Evolutionary conservation across 2,113 vertebrate genomes (phyloP).

Genomic region (Pongo pygmaeus): DNA sequence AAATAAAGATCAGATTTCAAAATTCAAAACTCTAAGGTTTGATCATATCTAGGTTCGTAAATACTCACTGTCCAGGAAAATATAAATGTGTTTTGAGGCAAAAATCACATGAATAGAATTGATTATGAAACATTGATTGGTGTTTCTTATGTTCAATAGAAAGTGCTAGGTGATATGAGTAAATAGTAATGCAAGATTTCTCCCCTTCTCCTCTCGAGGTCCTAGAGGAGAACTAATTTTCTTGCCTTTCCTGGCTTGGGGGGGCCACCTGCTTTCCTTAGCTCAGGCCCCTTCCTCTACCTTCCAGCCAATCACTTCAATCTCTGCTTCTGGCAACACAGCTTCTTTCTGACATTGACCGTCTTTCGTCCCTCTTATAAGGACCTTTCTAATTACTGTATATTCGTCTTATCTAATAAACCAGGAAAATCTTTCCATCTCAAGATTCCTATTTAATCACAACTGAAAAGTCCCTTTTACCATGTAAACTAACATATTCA

Average conservation of each 20-base stretch:
- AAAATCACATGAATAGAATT: neutral
- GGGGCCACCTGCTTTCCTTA: neutral
- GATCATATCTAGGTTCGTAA: neutral
- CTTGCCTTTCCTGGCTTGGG: too few relatives aligned
- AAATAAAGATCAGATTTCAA: neutral
- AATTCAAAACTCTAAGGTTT: slow-evolving; percentile 1
- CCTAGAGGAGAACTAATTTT: too few relatives aligned
- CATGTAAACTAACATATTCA: neutral
- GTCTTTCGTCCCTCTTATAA: neutral
- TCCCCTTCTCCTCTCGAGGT: neutral
- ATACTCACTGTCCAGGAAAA: neutral
- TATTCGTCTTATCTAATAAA: neutral
- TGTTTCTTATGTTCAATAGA: neutral
- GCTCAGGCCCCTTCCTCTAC: neutral
- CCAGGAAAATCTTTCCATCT: neutral
- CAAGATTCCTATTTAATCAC: neutral
- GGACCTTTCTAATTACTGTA: neutral
- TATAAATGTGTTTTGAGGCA: neutral
- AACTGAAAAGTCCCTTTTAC: neutral
- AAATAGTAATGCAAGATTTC: neutral
- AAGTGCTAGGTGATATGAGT: neutral
- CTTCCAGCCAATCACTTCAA: neutral
- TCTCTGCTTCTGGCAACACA: neutral
- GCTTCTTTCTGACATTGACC: neutral
- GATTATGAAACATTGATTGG: neutral